These are phyloP conservation scores for Uloborus plumipes DNA, from an alignment of 2,888 invertebrate genomes.

Conservation along the genomic window DNA sequence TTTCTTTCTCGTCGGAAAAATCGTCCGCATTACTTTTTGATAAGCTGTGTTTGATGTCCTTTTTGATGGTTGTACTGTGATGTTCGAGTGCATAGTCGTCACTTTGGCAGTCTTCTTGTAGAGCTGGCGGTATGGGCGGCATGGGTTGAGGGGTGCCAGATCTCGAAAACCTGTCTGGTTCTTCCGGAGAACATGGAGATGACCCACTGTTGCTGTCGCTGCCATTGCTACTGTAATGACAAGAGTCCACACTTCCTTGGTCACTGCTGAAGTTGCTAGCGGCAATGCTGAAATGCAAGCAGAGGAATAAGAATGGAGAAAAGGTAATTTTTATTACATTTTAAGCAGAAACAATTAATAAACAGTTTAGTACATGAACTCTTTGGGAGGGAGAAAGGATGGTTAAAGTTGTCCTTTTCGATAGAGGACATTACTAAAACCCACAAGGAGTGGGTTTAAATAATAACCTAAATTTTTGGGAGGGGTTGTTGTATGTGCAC, in stretches of 20 bases:
- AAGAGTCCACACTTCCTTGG: conserved; percentile 61
- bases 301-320: too few relatives aligned
- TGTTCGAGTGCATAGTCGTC: conserved; percentile 9
- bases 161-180: conserved; percentile 45
- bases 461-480: too few relatives aligned
- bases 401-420: too few relatives aligned
- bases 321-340: too few relatives aligned
- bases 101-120: conserved; percentile 21
- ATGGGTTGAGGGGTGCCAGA: conserved; percentile 62
- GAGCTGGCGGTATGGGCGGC: conserved; percentile 59
- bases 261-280: conserved; percentile 62
- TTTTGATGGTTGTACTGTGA: neutral
- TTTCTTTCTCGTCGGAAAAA: neutral
- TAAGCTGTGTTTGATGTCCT: neutral
- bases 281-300: conserved; percentile 43
- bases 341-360: too few relatives aligned
- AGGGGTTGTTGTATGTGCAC: too few relatives aligned
- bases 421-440: too few relatives aligned
- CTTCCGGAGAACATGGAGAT: conserved; percentile 59
- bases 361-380: too few relatives aligned
- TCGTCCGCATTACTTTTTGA: conserved; percentile 16
- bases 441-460: too few relatives aligned
- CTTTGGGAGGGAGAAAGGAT: too few relatives aligned
- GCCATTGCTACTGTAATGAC: conserved; percentile 59
- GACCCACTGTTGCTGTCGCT: conserved; percentile 63